A percentile compares a stretch with the other conserved stretches of the same genome.
Evolutionary conservation across 1,140 invertebrate species (phyloP).

Genomic region (Penaeus vannamei): DNA sequence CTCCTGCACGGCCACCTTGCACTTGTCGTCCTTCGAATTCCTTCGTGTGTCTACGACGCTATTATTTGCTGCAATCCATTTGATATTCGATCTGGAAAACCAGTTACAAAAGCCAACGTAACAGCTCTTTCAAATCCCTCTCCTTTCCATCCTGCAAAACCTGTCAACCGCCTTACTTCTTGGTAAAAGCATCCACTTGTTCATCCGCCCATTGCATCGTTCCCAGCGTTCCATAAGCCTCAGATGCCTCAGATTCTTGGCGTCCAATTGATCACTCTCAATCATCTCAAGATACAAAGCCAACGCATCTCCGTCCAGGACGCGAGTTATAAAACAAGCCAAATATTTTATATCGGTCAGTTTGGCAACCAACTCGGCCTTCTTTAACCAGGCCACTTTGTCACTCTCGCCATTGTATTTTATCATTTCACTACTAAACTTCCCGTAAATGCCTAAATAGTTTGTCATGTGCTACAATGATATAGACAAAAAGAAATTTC

Average conservation of each 20-base stretch:
- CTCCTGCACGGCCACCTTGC: background rate
- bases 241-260: background rate
- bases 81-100: background rate
- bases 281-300: conserved; percentile 33
- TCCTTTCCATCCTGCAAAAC: background rate
- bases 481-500: too few species aligned
- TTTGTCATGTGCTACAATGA: background rate
- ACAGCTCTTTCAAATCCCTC: conserved; percentile 11
- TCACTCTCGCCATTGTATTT: background rate
- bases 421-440: conserved; percentile 3
- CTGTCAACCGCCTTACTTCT: background rate
- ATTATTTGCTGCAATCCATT: conserved; percentile 12
- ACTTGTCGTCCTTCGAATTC: conserved; percentile 5
- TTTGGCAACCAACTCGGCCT: conserved; percentile 6
- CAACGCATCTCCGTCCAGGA: conserved; percentile 11
- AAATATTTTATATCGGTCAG: conserved; percentile 14
- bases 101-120: conserved; percentile 9
- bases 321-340: conserved; percentile 4
- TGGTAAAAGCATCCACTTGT: conserved; percentile 29
- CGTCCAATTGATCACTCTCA: background rate
- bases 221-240: background rate
- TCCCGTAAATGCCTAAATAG: conserved; percentile 10
- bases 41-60: too few species aligned
- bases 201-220: background rate
- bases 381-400: conserved; percentile 16